A percentile compares a stretch with the other conserved stretches of the same genome.
Conservation (phyloP, 2,113 vertebrate species). For the Apistogramma diplotaenia region DNA sequence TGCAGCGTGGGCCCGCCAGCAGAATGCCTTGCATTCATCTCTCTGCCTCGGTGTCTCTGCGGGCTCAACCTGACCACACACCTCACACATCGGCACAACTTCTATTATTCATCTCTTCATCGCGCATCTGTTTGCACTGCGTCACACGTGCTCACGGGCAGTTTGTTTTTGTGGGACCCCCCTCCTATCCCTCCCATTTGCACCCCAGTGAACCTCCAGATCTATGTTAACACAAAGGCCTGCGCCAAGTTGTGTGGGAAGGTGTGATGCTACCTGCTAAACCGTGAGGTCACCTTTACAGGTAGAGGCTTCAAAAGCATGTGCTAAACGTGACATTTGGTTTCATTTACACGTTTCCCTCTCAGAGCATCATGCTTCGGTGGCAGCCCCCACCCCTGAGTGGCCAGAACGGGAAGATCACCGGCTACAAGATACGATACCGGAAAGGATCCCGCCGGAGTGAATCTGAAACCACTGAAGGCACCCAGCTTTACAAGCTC, state of each 20-base stretch:
- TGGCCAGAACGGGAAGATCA: slow-evolving; percentile 90
- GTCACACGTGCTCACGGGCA: slow-evolving; percentile 10
- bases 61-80: slow-evolving; percentile 5
- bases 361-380: slow-evolving; percentile 88
- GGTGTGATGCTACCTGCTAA: slow-evolving; percentile 1
- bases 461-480: slow-evolving; percentile 85
- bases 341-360: not conserved
- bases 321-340: not conserved
- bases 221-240: not conserved
- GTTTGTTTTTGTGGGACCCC: slow-evolving; percentile 11
- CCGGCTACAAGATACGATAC: slow-evolving; percentile 94
- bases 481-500: slow-evolving; percentile 86
- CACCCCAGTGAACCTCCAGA: not conserved
- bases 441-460: slow-evolving; percentile 91
- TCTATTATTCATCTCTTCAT: slow-evolving; percentile 56
- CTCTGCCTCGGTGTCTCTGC: not conserved
- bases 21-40: slow-evolving; percentile 35
- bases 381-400: slow-evolving; percentile 90
- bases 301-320: not conserved
- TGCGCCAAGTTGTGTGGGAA: not conserved
- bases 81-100: slow-evolving; percentile 7
- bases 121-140: slow-evolving; percentile 11
- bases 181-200: not conserved
- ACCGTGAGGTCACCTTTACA: slow-evolving; percentile 24
- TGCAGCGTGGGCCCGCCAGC: slow-evolving; percentile 36